Percentiles rank a stretch among this genome's conserved stretches.
phyloP scores from a whole-genome alignment of 2,797 vertebrate genomes.

The Zenarchopterus dispar region DNA sequence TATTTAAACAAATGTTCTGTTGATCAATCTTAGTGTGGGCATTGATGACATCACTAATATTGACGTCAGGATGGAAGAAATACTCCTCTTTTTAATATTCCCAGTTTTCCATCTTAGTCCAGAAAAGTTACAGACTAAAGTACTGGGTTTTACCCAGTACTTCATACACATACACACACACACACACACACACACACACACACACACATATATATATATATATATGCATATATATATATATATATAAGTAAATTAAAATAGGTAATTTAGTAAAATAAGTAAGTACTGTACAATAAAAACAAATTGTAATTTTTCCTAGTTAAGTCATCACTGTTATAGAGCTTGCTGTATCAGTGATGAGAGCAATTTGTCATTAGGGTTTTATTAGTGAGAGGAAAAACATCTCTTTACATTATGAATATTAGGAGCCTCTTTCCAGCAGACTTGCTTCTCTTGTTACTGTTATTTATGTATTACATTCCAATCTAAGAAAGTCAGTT shows the following conservation, averaged over 20 bases:
- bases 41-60: too few relatives aligned
- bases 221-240: too few relatives aligned
- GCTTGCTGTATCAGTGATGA: conserved; percentile 33
- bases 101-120: background rate
- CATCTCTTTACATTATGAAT: conserved; percentile 47
- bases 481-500: conserved; percentile 49
- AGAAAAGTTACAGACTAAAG: too few relatives aligned
- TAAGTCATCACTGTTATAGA: conserved; percentile 39
- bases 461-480: conserved; percentile 49
- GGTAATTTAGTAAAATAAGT: too few relatives aligned
- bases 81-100: too few relatives aligned
- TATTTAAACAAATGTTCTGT: background rate
- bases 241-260: too few relatives aligned
- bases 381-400: conserved; percentile 38
- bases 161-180: too few relatives aligned
- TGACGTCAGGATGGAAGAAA: too few relatives aligned
- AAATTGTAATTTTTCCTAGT: conserved; percentile 33
- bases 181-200: too few relatives aligned
- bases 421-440: conserved; percentile 37
- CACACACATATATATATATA: background rate
- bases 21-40: background rate
- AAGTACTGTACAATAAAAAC: conserved; percentile 6
- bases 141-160: too few relatives aligned
- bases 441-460: conserved; percentile 43
- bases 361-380: conserved; percentile 45